phyloP scores from a whole-genome alignment of 1,140 invertebrate genomes.

The Zelostemma sp. region DNA sequence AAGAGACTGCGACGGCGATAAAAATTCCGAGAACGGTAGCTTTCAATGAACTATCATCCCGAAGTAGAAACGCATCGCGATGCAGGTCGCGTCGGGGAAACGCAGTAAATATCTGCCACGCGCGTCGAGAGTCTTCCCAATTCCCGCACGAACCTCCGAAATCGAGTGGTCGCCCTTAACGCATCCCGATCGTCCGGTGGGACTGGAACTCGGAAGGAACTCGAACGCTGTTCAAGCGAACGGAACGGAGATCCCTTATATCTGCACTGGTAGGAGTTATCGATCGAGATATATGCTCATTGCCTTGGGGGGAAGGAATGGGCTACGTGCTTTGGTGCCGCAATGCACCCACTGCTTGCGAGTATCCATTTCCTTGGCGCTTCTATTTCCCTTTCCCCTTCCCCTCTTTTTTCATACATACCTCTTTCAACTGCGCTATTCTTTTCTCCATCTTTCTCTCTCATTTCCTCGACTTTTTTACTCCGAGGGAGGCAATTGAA shows the following conservation, averaged over 20 bases:
- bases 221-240: constrained; percentile 16
- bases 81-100: neutral
- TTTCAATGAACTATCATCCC: neutral
- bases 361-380: constrained; percentile 44
- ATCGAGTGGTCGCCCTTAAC: constrained; percentile 25
- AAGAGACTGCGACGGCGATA: neutral
- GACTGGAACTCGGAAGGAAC: constrained; percentile 9
- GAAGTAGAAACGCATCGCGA: neutral
- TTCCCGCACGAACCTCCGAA: constrained; percentile 23
- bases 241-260: constrained; percentile 18
- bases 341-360: constrained; percentile 46
- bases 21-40: neutral
- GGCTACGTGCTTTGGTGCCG: constrained; percentile 53
- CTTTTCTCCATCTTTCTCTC: neutral
- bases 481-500: too few species aligned
- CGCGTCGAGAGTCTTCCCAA: constrained; percentile 16
- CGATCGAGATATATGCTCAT: constrained; percentile 52
- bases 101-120: constrained; percentile 20
- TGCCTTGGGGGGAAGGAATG: constrained; percentile 42
- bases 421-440: constrained; percentile 27
- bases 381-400: neutral
- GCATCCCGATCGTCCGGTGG: constrained; percentile 26
- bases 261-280: constrained; percentile 43
- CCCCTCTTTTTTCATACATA: constrained; percentile 9
- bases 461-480: too few species aligned